These are phyloP conservation scores for Meloidogyne exigua DNA, from an alignment of 1,140 invertebrate species.

Conservation along the genomic window DNA sequence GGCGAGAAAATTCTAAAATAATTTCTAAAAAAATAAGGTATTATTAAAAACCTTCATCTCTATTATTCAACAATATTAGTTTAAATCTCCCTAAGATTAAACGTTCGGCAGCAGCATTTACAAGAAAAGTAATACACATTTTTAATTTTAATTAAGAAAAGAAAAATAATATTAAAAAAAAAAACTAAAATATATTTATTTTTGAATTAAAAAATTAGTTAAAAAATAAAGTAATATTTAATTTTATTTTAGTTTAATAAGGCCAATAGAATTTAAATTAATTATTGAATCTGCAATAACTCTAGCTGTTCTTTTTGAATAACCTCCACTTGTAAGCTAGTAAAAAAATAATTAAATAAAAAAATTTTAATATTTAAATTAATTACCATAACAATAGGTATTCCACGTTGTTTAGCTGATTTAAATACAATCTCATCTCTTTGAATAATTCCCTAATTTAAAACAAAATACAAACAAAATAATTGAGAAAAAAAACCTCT, in stretches of 20 bases:
- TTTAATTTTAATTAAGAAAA: conserved; percentile 9
- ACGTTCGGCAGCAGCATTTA: conserved; percentile 4
- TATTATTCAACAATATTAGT: conserved; percentile 49
- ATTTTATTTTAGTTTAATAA: conserved; percentile 34
- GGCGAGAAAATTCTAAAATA: conserved; percentile 35
- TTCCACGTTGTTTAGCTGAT: conserved; percentile 70
- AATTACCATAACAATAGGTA: conserved; percentile 79
- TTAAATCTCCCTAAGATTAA: conserved; percentile 29
- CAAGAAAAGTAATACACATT: conserved; percentile 48
- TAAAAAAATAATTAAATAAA: background rate
- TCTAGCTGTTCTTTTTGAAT: conserved; percentile 73
- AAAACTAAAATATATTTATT: background rate
- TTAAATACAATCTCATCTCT: conserved; percentile 80
- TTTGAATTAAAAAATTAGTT: too few species aligned
- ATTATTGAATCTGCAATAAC: conserved; percentile 80
- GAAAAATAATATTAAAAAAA: background rate
- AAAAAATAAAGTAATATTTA: background rate
- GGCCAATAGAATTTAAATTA: conserved; percentile 69
- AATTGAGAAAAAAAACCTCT: conserved; percentile 64
- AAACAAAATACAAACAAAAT: background rate
- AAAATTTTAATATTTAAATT: conserved; percentile 55
- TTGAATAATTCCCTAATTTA: conserved; percentile 74
- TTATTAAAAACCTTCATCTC: conserved; percentile 36
- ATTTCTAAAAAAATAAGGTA: background rate
- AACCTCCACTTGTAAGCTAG: conserved; percentile 76